These are phyloP conservation scores for Tupiocoris notatus DNA, from an alignment of 2,888 invertebrate genomes.

Conservation along the genomic window DNA sequence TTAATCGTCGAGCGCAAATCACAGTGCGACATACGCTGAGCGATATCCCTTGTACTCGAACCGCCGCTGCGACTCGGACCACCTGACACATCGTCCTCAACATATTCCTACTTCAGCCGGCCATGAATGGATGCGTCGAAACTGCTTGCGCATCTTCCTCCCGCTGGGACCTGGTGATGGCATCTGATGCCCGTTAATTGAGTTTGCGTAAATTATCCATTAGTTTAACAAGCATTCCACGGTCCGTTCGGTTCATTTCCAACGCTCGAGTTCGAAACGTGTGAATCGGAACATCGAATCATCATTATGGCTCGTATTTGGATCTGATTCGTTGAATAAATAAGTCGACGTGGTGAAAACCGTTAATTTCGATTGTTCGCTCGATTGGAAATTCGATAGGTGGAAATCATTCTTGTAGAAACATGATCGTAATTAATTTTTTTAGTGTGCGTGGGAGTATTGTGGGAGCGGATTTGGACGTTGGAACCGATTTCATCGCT, in stretches of 20 bases:
- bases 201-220: not conserved
- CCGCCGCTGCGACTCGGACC: not conserved
- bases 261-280: not conserved
- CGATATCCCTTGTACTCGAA: not conserved
- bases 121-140: not conserved
- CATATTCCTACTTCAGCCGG: too few species aligned
- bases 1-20: not conserved
- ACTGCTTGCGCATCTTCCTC: not conserved
- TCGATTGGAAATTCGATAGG: too few species aligned
- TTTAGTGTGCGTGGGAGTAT: too few species aligned
- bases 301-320: not conserved
- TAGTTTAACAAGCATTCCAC: not conserved
- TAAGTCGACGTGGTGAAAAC: too few species aligned
- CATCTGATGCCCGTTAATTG: not conserved
- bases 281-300: not conserved
- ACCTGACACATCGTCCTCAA: not conserved
- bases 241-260: not conserved
- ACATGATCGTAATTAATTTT: too few species aligned
- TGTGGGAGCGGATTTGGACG: too few species aligned
- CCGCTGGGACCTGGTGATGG: not conserved
- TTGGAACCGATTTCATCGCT: too few species aligned
- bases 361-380: too few species aligned
- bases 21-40: not conserved
- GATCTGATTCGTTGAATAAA: too few species aligned
- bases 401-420: too few species aligned